These are phyloP conservation scores for Leptodactylus fuscus DNA, from an alignment of 2,113 vertebrate species.

Conservation along the genomic window DNA sequence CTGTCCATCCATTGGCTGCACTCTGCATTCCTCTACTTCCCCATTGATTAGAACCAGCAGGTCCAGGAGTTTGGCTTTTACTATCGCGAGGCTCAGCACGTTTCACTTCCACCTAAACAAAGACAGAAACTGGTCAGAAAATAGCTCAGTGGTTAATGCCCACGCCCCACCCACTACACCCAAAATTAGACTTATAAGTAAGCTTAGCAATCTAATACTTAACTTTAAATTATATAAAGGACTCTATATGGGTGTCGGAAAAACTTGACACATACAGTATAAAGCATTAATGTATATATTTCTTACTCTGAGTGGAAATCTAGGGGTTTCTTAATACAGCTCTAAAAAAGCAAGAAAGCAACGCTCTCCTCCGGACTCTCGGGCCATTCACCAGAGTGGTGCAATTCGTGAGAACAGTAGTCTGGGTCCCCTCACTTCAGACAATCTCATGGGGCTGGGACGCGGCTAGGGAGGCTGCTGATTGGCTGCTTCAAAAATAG, in stretches of 20 bases:
- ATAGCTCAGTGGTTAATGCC: conserved; percentile 60
- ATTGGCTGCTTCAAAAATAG: conserved; percentile 76
- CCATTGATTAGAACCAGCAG: conserved; percentile 92
- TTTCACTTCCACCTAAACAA: conserved; percentile 97
- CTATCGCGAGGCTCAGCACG: conserved; percentile 96
- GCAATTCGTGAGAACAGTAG: conserved; percentile 38
- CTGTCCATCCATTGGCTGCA: conserved; percentile 96
- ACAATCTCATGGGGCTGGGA: conserved; percentile 86
- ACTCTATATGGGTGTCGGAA: conserved; percentile 79
- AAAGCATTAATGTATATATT: background rate
- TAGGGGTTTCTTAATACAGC: conserved; percentile 18
- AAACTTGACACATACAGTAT: conserved; percentile 94
- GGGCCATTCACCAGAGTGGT: background rate
- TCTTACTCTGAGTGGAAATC: background rate
- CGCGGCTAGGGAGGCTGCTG: conserved; percentile 26
- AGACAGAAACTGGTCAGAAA: conserved; percentile 73
- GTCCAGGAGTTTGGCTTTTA: conserved; percentile 89
- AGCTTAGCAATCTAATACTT: conserved; percentile 83
- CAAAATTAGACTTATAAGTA: conserved; percentile 75
- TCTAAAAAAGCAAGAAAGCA: conserved; percentile 17
- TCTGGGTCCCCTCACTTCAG: conserved; percentile 81
- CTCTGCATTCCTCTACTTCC: conserved; percentile 90
- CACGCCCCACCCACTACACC: conserved; percentile 80
- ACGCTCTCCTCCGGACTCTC: background rate
- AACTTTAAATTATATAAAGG: conserved; percentile 76